Percentiles rank a stretch among this genome's conserved stretches.
phyloP scores from a whole-genome alignment of 2,888 invertebrate genomes.

The Ophonus ardosiacus region DNA sequence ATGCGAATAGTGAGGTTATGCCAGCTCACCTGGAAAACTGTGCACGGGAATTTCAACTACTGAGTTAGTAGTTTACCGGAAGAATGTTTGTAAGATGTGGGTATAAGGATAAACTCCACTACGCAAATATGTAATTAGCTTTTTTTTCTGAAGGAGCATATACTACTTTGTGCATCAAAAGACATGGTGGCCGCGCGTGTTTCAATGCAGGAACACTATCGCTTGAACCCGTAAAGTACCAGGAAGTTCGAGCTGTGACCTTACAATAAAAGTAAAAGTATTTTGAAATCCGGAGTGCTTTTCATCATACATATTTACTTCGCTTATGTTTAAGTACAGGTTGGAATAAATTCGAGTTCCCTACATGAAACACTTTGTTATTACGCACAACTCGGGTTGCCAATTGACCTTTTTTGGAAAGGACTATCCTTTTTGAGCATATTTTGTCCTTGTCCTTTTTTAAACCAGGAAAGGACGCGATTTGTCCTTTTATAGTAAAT shows the following conservation, averaged over 20 bases:
- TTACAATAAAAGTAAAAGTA: neutral
- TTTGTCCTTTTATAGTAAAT: no score
- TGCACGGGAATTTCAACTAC: neutral
- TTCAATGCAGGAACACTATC: neutral
- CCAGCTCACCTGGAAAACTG: neutral
- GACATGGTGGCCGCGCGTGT: neutral
- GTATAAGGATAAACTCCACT: neutral
- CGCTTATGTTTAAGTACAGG: no score
- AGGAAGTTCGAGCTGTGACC: neutral
- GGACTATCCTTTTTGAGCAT: no score
- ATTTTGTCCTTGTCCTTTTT: no score
- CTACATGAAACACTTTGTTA: no score
- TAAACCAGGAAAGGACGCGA: no score
- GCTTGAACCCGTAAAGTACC: neutral
- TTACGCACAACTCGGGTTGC: no score
- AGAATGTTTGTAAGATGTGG: neutral
- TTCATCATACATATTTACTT: no score
- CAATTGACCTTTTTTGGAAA: no score
- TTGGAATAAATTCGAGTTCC: no score
- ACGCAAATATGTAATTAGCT: neutral
- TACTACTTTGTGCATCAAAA: neutral
- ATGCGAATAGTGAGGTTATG: conserved; percentile 8
- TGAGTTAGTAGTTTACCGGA: neutral
- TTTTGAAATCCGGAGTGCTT: neutral
- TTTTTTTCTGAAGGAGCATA: neutral